Conservation (phyloP, 1,140 invertebrate species). For the Adelges cooleyi region DNA sequence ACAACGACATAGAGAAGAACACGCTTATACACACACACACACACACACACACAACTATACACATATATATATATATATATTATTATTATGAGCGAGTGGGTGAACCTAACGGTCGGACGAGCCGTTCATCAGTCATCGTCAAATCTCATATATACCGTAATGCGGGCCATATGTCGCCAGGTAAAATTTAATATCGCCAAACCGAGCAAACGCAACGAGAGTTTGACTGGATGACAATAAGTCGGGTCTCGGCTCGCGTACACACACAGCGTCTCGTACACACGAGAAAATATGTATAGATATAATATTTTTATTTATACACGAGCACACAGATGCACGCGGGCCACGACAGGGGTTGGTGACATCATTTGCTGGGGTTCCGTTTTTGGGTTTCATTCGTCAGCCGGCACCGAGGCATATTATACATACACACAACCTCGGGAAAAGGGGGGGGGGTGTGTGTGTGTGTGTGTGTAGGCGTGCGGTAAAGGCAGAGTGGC, state of each 20-base stretch:
- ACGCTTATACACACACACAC: neutral
- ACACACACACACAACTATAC: too few species aligned
- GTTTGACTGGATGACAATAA: slow-evolving; percentile 28
- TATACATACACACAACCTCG: neutral
- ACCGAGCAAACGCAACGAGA: neutral
- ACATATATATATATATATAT: too few species aligned
- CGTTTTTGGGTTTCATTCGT: slow-evolving; percentile 14
- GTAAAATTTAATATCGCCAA: slow-evolving; percentile 30
- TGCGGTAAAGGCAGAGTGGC: neutral
- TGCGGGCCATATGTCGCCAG: slow-evolving; percentile 30
- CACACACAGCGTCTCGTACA: neutral
- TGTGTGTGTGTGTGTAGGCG: neutral
- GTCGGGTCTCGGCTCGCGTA: neutral
- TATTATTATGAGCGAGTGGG: too few species aligned
- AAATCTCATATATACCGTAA: slow-evolving; percentile 28
- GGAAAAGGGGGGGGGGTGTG: neutral
- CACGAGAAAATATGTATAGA: too few species aligned
- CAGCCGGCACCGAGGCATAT: neutral
- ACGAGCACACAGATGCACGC: neutral
- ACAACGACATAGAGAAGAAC: neutral
- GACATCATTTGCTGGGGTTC: slow-evolving; percentile 23
- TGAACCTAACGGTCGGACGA: neutral
- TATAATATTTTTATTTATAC: neutral
- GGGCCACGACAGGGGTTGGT: neutral
- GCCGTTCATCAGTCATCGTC: slow-evolving; percentile 30